Evolutionary conservation across 2,797 vertebrate species (phyloP).

Genomic region (Gadopsis marmoratus): DNA sequence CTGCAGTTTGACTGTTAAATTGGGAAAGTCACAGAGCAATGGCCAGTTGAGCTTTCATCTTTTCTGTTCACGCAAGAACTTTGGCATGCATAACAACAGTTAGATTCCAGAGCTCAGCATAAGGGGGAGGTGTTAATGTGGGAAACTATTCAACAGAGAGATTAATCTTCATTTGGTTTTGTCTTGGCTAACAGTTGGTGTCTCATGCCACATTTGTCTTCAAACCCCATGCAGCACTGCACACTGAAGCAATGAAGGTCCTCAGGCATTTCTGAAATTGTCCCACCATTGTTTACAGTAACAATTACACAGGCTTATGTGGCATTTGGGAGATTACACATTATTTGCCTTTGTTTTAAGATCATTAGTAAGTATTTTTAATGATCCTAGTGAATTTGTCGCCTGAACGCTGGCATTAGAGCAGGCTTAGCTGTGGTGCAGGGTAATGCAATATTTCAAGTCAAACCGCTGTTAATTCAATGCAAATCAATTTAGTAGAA

Average conservation of each 20-base stretch:
- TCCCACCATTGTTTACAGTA: constrained; percentile 26
- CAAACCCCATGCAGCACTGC: constrained; percentile 35
- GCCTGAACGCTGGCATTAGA: constrained; percentile 13
- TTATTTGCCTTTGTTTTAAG: constrained; percentile 47
- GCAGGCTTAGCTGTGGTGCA: constrained; percentile 15
- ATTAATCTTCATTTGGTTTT: constrained; percentile 69
- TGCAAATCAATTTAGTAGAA: constrained; percentile 15
- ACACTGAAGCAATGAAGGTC: constrained; percentile 11
- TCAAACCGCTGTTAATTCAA: constrained; percentile 27
- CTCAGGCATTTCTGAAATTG: constrained; percentile 10
- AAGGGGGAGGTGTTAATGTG: constrained; percentile 72
- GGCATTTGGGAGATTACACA: constrained; percentile 33
- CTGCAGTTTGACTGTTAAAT: constrained; percentile 36
- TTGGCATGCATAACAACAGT: constrained; percentile 65
- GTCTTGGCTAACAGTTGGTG: constrained; percentile 63
- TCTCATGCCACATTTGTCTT: constrained; percentile 69
- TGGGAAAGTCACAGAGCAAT: constrained; percentile 48
- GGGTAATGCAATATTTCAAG: constrained; percentile 27
- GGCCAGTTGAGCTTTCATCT: constrained; percentile 64
- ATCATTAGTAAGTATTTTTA: constrained; percentile 35
- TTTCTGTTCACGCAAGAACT: constrained; percentile 42
- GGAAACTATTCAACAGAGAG: constrained; percentile 75
- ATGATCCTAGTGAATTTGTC: neutral
- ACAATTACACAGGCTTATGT: constrained; percentile 12
- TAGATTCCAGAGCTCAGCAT: constrained; percentile 50